A percentile compares a stretch with the other conserved stretches of the same genome.
Conservation (phyloP, 2,888 invertebrate genomes). For the Odontocerum albicorne region DNA sequence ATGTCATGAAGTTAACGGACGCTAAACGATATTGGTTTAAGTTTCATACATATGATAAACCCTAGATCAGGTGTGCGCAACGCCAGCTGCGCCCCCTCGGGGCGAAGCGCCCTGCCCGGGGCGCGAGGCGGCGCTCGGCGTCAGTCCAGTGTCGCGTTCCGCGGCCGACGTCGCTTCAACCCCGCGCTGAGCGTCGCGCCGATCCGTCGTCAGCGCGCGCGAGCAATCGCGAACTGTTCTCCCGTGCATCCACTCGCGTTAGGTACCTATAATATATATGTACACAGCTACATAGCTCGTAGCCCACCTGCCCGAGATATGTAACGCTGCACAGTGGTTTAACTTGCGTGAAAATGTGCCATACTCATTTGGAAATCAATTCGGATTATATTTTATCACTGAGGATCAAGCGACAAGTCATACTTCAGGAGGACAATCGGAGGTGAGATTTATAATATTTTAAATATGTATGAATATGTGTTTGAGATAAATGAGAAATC, state of each 20-base stretch:
- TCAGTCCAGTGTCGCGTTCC: slow-evolving; percentile 28
- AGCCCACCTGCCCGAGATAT: too few relatives aligned
- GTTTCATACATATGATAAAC: too few relatives aligned
- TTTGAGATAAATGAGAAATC: too few relatives aligned
- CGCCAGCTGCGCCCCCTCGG: slow-evolving; percentile 21
- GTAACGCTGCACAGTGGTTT: too few relatives aligned
- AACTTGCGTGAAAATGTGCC: slow-evolving; percentile 17
- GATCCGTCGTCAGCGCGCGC: slow-evolving; percentile 10
- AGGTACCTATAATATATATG: too few relatives aligned
- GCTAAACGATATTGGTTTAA: too few relatives aligned
- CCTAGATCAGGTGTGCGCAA: too few relatives aligned
- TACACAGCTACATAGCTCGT: too few relatives aligned
- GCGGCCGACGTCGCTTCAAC: slow-evolving; percentile 21
- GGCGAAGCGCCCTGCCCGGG: slow-evolving; percentile 19
- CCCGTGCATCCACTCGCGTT: too few relatives aligned
- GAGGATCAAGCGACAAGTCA: slow-evolving; percentile 10
- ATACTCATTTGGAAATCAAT: not conserved
- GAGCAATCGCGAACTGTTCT: slow-evolving; percentile 12
- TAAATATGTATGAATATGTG: too few relatives aligned
- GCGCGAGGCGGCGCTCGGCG: slow-evolving; percentile 19
- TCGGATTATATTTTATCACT: slow-evolving; percentile 12
- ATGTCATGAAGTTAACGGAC: too few relatives aligned
- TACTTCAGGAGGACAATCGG: slow-evolving; percentile 10
- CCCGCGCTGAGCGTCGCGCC: slow-evolving; percentile 11
- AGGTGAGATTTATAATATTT: slow-evolving; percentile 8